Base-by-base conservation (phyloP, 2,888 invertebrate species). In the Troglohyphantes excavatus region DNA sequence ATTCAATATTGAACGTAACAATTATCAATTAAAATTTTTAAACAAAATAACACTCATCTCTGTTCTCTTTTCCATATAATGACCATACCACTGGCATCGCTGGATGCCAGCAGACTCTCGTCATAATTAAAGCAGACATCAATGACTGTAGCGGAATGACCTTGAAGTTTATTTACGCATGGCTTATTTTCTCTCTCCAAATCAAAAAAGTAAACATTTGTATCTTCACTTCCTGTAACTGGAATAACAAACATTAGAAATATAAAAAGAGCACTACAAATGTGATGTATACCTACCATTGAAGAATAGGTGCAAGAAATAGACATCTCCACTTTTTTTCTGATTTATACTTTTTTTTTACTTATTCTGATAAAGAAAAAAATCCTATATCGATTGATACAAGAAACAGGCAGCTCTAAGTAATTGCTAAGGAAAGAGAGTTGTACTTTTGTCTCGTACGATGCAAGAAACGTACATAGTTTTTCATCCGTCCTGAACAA, bases 61-160 rank as follows among this genome's bases (percentile, higher is more conserved):
- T 90, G 79, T 33, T 91, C 91, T 65, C 91, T 65, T 67, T 91
- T 95, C 96, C 96, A 96, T 87, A 96, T 95, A 92, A 96, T 96
- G 91, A 96, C 96, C 90, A 96, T 95, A 0, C 96, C 97, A 92
- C 96, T 95, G 79, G 96, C 94, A 94, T 97, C 97, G 93, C 96
- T 96, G 39, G 97, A 96, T 59, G 97, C 97, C 91, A 97, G 94
- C 91, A 97, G 94, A 93, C 96, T 96, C 94, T 97, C 97, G 93
- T 97, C 97, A 94, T 97, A 97, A 94, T 97, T 97, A 94, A 97
- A 97, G 92, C 96, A 96, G 33, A 97, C 96, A 79, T 97, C 96
- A 23, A 97, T 94, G 79, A 97, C 96, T 0, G 97, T 96, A n/a
- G 96, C 95, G 0, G 97, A 96, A 94, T 97, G 97, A 7, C 97